phyloP scores from a whole-genome alignment of 2,888 invertebrate species.

The Beris morrisii region DNA sequence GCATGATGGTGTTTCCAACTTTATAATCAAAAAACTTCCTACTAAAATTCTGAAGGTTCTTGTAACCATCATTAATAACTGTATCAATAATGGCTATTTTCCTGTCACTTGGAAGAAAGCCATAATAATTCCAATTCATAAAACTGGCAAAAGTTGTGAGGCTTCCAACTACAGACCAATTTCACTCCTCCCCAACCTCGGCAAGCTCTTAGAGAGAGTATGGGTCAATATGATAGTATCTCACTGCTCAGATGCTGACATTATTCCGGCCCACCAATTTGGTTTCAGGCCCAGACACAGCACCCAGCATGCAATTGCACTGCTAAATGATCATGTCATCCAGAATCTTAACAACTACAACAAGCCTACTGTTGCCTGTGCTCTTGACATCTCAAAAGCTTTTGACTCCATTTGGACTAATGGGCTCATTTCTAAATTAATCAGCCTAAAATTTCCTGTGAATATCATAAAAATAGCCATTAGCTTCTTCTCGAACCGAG shows the following conservation, averaged over 20 bases:
- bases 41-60: neutral
- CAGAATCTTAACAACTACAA: neutral
- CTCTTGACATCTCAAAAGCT: slow-evolving; percentile 9
- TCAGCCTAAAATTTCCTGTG: neutral
- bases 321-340: neutral
- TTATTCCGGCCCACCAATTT: slow-evolving; percentile 14
- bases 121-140: slow-evolving; percentile 25
- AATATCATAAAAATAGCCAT: too few relatives aligned
- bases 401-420: slow-evolving; percentile 9
- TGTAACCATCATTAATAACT: slow-evolving; percentile 13
- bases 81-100: slow-evolving; percentile 15
- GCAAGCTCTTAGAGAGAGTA: slow-evolving; percentile 33
- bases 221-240: neutral
- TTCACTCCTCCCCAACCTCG: slow-evolving; percentile 38
- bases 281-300: slow-evolving; percentile 10
- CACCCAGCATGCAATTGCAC: slow-evolving; percentile 6
- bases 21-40: neutral
- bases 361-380: neutral
- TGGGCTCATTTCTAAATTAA: neutral
- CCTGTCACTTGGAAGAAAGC: neutral
- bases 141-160: slow-evolving; percentile 37
- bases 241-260: neutral
- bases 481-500: too few relatives aligned
- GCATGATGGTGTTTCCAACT: neutral
- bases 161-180: slow-evolving; percentile 42